Evolutionary conservation across 1,140 invertebrate genomes (phyloP), one percentile per base, ranked within the genome.

Genomic region (Batillaria attramentaria): DNA sequence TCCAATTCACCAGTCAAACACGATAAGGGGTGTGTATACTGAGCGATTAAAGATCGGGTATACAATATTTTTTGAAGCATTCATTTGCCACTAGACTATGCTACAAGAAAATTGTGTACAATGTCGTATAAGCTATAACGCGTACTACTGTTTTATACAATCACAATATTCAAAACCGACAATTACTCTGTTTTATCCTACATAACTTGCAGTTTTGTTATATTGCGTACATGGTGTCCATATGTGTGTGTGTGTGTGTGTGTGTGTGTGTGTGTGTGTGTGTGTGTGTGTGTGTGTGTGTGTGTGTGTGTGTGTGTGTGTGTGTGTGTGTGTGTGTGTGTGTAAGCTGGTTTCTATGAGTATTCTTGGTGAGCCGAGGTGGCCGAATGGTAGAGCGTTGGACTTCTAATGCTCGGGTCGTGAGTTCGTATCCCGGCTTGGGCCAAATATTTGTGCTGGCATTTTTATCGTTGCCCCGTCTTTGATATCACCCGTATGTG

Each of bases 301-400:
- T 66, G 75, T 42, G 75, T 77, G 60, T 42, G 75, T 68, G 60
- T 43, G 75, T 66, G n/a, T 10, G n/a, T 77, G 35, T 13, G 70
- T 31, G 28, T 35, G 72, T 74, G 43, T 35, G 43, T 50, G 35
- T 74, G n/a, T 72, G 41, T 72, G 70, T 72, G 41, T 72, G 57
- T 62, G 62, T 66, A 37, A n/a, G 33, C 43, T 35, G 10, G 69
- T 72, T 54, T 65, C 33, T 76, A 37, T 65, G 43, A 54, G 72
- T 74, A 18, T 3, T 24, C 31, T 6, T 76, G 60, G 41, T 46
- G 41, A 0, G 37, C 28, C 13, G 20, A 31, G 46, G 72, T 33
- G 41, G 46, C 37, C 24, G 46, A 50, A 43, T 50, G 43, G 24
- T 35, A 28, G 31, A 18, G 72, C 1, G 66, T 46, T 18, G 33